Conservation (phyloP, 2,888 invertebrate genomes). For the Nemurella pictetii region DNA sequence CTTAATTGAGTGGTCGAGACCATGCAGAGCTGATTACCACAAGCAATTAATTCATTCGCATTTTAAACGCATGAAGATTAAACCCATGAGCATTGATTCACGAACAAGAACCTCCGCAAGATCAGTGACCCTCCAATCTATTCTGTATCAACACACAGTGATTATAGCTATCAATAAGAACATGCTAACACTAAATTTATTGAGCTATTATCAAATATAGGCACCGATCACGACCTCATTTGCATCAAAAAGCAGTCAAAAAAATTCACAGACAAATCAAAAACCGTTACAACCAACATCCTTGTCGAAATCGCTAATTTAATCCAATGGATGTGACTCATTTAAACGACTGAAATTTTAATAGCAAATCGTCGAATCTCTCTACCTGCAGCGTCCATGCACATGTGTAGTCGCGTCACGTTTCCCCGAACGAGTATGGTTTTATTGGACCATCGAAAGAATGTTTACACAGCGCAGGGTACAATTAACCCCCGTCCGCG, state of each 20-base stretch:
- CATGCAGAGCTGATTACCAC: not conserved
- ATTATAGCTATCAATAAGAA: not conserved
- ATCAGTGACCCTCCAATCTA: not conserved
- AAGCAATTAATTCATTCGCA: not conserved
- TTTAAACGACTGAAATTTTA: too few species aligned
- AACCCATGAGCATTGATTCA: not conserved
- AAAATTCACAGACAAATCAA: too few species aligned
- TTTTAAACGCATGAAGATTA: not conserved
- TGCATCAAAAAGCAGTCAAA: not conserved
- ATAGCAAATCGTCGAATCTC: too few species aligned
- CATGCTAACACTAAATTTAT: not conserved
- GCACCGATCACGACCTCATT: not conserved
- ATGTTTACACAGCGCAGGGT: constrained; percentile 19
- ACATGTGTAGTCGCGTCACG: not conserved
- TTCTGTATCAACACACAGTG: not conserved
- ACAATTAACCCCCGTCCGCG: constrained; percentile 21
- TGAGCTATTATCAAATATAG: not conserved
- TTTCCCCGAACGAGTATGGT: not conserved
- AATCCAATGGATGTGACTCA: too few species aligned
- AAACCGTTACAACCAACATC: too few species aligned
- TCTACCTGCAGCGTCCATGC: not conserved
- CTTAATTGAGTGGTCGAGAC: constrained; percentile 5
- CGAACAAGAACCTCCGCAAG: not conserved
- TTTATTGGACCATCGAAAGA: constrained; percentile 13
- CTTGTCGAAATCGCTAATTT: too few species aligned